Evolutionary conservation across 2,113 vertebrate genomes (phyloP), one percentile per base, ranked within the genome.

Genomic region (Eretmochelys imbricata): DNA sequence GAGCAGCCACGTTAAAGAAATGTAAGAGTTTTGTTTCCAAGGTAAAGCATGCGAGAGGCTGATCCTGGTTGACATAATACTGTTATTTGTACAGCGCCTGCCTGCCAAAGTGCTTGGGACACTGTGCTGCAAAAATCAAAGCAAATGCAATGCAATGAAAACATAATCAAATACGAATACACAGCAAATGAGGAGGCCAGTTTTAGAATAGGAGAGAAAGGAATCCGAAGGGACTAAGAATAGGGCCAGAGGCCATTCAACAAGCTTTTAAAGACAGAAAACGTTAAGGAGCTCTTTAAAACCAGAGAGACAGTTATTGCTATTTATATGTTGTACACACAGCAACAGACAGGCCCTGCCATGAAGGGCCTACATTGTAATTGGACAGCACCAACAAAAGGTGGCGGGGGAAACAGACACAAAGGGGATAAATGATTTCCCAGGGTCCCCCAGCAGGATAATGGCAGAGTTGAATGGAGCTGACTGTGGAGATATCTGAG

Each of bases 1-100:
- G 13, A 94, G 24, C 85, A 91, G 92, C 92, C 92, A 95, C 94
- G 69, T 17, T 85, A 95, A 97, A 97, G 95, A 96, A 96, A 96
- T 54, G 3, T 0, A 19, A 9, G 57, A 90, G 50, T 92, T 92
- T 75, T 88, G 87, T 95, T 97, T 96, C 88, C 53, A 55, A 87
- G 42, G 88, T 88, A 87, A 91, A 95, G 95, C 82, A 80, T 95
- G 13, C 88, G 94, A 90, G 9, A 29, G 27, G 24, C 48, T 93
- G 88, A 90, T 89, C 79, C 85, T 91, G 88, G 31, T 80, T 89
- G 95, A 96, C 84, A 95, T 90, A 35, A 85, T 59, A 31, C 24
- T 1, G 3, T 13, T 97, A 88, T 97, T 95, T 95, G 88, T 80
- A 92, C 75, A 85, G 92, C 3, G 0, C 50, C 54, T 51, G 87